Evolutionary conservation across 1,140 invertebrate species (phyloP), one percentile per base, ranked within the genome.

Genomic region (Cherax destructor): DNA sequence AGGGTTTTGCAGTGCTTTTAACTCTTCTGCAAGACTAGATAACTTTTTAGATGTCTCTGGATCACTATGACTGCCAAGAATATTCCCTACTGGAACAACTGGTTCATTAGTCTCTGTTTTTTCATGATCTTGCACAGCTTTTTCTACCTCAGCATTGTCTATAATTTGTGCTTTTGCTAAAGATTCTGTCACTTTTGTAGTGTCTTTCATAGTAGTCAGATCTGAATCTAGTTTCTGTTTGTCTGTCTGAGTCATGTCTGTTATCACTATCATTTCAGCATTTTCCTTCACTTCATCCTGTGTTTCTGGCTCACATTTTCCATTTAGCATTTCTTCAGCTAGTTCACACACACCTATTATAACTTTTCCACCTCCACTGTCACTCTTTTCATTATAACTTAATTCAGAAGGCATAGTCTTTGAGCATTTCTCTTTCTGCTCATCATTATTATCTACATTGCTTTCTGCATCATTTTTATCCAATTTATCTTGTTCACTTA

Each of bases 1-100:
- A 81, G 79, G 56, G 56, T 81, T 56, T 10, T 81, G 49, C n/a
- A 81, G 79, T 3, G 9, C 50, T n/a, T n/a, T 59, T 59, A 81
- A 56, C 7, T 81, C 79, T 11, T 81, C 18, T n/a, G 41, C 21
- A 56, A 81, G 6, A 30, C 4, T 30, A 9, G 24, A 30, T 9
- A 74, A 30, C 6, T 24, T 74, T 30, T 74, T 74, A 21, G 69
- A 30, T 74, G 3, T 74, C 69, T 74, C 69, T 21, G 69, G 69
- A 74, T 74, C 24, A 74, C 18, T 21, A 74, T 16, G 18, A 18
- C 4, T 16, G 61, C 3, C 13, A 65, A 21, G 0, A 65, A 16
- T 65, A 65, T 65, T 65, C 61, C 18, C 10, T 5, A 65, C 61
- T 16, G 18, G 11, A 65, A 16, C 10, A 10, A 65, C 16, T 18